Conservation (phyloP, 30 jellyfish, hydroid and myxozoan species). For the Nemopilema nomurai region DNA sequence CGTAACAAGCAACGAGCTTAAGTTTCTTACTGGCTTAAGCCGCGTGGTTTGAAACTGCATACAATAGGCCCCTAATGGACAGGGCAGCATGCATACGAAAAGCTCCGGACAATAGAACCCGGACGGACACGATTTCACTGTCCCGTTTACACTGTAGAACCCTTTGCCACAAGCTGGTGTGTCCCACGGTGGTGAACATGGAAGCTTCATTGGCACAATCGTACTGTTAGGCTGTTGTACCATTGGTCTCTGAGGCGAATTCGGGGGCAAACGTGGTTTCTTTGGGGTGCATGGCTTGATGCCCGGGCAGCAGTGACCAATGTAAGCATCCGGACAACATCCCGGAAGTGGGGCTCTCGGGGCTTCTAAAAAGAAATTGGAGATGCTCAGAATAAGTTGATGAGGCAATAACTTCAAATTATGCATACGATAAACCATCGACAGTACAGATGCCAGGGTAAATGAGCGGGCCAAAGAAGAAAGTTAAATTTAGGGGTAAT, state of each 20-base stretch:
- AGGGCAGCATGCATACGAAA: conserved; percentile 48
- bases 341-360: conserved; percentile 66
- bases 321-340: conserved; percentile 56
- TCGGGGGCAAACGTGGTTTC: background rate
- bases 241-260: background rate
- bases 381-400: background rate
- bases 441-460: no score
- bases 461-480: no score
- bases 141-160: conserved; percentile 29
- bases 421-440: no score
- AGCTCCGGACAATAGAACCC: conserved; percentile 32
- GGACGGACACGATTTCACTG: conserved; percentile 64
- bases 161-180: conserved; percentile 67
- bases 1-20: no score
- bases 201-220: conserved; percentile 14
- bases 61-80: conserved; percentile 68
- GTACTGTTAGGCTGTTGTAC: background rate
- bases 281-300: conserved; percentile 36
- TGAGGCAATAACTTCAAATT: no score
- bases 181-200: conserved; percentile 75
- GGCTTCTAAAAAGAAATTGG: conserved; percentile 29
- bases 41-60: conserved; percentile 8
- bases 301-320: conserved; percentile 43
- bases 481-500: no score
- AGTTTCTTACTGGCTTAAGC: background rate